Conservation (phyloP, 2,888 invertebrate species). For the Homarus gammarus region DNA sequence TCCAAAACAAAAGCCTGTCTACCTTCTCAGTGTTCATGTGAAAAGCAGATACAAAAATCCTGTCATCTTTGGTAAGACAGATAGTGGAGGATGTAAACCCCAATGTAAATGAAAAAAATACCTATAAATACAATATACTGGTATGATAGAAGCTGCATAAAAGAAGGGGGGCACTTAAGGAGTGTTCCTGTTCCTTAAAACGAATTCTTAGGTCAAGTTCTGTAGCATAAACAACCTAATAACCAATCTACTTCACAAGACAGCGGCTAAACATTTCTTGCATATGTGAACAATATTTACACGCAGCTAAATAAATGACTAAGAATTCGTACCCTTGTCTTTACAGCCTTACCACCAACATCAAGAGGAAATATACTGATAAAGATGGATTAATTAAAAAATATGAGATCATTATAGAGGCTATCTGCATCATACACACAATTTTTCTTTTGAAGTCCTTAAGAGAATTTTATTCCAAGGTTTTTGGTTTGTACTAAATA, state of each 20-base stretch:
- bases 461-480: constrained; percentile 32
- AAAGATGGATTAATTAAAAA: constrained; percentile 41
- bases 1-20: constrained; percentile 46
- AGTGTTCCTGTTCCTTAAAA: not conserved
- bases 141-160: constrained; percentile 9
- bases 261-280: not conserved
- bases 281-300: not conserved
- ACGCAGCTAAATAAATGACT: not conserved
- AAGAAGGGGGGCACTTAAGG: not conserved
- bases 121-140: constrained; percentile 45
- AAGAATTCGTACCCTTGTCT: constrained; percentile 7
- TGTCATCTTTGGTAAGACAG: constrained; percentile 69
- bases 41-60: constrained; percentile 48
- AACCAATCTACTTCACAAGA: constrained; percentile 5
- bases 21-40: constrained; percentile 38
- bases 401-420: constrained; percentile 68
- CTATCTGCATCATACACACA: constrained; percentile 48
- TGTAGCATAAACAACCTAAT: not conserved
- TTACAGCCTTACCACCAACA: constrained; percentile 25
- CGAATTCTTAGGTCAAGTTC: constrained; percentile 12
- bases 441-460: constrained; percentile 19
- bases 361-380: constrained; percentile 37
- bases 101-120: constrained; percentile 23
- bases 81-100: constrained; percentile 30
- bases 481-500: constrained; percentile 54